These are phyloP conservation scores for Tokudaia muenninki DNA, from an alignment of 2,797 vertebrate genomes.

Conservation along the genomic window DNA sequence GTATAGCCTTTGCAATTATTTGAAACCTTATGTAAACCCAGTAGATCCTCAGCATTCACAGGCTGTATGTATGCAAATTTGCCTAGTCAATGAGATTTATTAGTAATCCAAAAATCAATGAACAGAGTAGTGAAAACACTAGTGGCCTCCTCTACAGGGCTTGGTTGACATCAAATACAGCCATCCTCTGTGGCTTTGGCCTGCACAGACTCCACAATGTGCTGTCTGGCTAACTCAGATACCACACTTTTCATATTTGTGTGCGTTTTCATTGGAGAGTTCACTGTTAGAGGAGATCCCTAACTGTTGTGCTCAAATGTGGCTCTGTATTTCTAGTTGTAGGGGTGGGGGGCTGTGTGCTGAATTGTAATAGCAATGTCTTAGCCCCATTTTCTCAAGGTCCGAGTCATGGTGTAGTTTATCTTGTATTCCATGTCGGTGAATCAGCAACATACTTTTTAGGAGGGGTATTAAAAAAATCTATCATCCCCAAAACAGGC, in stretches of 20 bases:
- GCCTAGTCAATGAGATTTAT: neutral
- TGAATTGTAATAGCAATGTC: neutral
- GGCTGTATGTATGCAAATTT: neutral
- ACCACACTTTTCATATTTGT: neutral
- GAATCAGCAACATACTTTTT: constrained; percentile 13
- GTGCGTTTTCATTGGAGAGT: constrained; percentile 5
- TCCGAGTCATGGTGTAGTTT: neutral
- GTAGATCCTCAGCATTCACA: neutral
- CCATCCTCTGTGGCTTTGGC: neutral
- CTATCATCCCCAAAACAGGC: constrained; percentile 8
- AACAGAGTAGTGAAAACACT: neutral
- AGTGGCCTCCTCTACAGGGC: neutral
- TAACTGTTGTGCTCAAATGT: neutral
- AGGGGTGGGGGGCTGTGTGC: neutral
- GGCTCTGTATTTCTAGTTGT: neutral
- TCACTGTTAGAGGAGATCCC: neutral
- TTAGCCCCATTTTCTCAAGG: neutral
- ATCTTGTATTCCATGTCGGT: neutral
- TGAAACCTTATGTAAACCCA: neutral
- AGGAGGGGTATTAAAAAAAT: neutral
- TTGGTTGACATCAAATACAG: neutral
- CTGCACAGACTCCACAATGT: neutral
- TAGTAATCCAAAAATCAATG: neutral
- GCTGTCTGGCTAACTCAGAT: neutral
- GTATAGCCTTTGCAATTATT: neutral